Conservation (phyloP, 2,797 vertebrate genomes). For the Holocentrus rufus region DNA sequence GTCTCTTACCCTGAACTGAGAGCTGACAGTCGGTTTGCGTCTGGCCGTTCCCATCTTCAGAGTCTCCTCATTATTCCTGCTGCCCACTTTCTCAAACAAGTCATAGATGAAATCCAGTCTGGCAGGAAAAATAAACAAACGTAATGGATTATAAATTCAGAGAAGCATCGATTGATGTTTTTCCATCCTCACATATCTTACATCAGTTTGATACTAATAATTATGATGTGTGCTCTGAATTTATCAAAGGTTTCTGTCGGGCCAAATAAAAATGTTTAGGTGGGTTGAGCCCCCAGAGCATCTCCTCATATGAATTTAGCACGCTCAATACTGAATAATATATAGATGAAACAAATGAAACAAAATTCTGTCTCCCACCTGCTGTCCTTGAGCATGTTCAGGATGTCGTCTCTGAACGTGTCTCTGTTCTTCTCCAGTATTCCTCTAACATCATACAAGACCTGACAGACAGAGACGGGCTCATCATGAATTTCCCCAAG, state of each 20-base stretch:
- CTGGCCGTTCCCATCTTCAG: conserved; percentile 93
- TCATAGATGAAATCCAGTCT: conserved; percentile 96
- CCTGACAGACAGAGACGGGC: conserved; percentile 73
- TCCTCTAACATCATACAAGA: conserved; percentile 88
- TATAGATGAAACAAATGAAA: no score
- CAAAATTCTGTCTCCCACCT: conserved; percentile 73
- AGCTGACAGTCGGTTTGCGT: conserved; percentile 93
- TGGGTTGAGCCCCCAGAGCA: no score
- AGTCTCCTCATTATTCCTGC: conserved; percentile 89
- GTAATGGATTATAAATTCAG: neutral
- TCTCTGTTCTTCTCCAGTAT: conserved; percentile 94
- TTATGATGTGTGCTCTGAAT: no score
- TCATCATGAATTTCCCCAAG: neutral
- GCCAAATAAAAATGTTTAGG: no score
- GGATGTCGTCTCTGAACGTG: conserved; percentile 92
- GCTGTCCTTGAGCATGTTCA: conserved; percentile 94
- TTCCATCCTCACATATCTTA: no score
- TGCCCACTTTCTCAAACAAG: conserved; percentile 92
- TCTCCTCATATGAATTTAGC: no score
- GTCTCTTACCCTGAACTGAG: conserved; percentile 91
- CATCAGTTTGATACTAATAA: no score
- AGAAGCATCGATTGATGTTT: neutral
- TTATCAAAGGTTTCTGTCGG: no score
- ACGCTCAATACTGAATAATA: no score
- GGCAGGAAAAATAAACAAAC: conserved; percentile 28